These are phyloP conservation scores for Porites lobata DNA, from an alignment of 92 coral and sea anemone genomes.

Conservation along the genomic window DNA sequence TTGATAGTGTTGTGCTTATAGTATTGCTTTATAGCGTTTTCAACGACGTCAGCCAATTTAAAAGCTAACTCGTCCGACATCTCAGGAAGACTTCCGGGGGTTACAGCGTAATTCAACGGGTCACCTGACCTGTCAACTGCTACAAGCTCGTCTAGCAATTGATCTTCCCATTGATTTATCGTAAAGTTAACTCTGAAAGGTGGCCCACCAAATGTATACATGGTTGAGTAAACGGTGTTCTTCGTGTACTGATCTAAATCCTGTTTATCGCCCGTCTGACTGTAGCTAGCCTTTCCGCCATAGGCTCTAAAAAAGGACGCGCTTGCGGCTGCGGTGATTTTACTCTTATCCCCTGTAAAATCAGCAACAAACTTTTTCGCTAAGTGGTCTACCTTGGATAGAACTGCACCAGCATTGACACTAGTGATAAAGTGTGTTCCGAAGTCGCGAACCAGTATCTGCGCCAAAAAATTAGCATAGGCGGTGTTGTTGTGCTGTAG, in stretches of 20 bases:
- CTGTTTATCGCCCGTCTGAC: slow-evolving; percentile 57
- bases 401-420: slow-evolving; percentile 89
- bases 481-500: slow-evolving; percentile 90
- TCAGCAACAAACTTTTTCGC: slow-evolving; percentile 57
- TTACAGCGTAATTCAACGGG: slow-evolving; percentile 83
- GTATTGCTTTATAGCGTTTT: slow-evolving; percentile 72
- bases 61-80: slow-evolving; percentile 72
- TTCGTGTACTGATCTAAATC: slow-evolving; percentile 73
- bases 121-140: slow-evolving; percentile 89
- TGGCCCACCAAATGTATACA: slow-evolving; percentile 88
- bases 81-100: slow-evolving; percentile 83
- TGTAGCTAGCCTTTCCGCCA: slow-evolving; percentile 66
- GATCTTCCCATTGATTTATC: slow-evolving; percentile 87
- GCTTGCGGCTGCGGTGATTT: slow-evolving; percentile 89
- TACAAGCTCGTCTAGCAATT: slow-evolving; percentile 73
- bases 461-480: slow-evolving; percentile 84
- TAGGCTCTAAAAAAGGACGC: slow-evolving; percentile 86
- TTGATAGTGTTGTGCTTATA: slow-evolving; percentile 88
- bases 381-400: slow-evolving; percentile 88
- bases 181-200: slow-evolving; percentile 82
- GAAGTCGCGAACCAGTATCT: slow-evolving; percentile 88
- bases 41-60: slow-evolving; percentile 70
- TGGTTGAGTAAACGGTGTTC: slow-evolving; percentile 71
- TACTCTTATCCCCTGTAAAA: slow-evolving; percentile 60
- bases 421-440: slow-evolving; percentile 95